phyloP scores from a whole-genome alignment of 2,113 vertebrate species.

The Illadopsis cleaveri region DNA sequence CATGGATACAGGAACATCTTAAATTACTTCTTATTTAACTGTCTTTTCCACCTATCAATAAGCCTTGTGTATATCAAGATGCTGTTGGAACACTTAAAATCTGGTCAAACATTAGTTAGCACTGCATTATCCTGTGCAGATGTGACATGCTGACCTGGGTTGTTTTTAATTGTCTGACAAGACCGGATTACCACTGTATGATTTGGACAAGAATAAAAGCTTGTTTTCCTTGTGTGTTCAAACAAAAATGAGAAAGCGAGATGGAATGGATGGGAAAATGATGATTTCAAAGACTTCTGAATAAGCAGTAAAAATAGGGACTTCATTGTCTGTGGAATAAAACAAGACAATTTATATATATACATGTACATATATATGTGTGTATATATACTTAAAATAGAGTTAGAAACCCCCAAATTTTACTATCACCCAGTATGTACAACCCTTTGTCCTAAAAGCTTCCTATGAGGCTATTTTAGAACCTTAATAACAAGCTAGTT shows the following conservation, averaged over 20 bases:
- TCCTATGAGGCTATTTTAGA: background rate
- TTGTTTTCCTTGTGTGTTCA: background rate
- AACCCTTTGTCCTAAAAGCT: background rate
- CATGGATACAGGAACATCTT: background rate
- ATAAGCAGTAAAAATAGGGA: background rate
- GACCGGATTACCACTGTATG: background rate
- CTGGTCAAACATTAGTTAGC: background rate
- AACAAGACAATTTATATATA: background rate
- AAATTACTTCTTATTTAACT: background rate
- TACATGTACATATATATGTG: accelerated
- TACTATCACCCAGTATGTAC: background rate
- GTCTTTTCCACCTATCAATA: background rate
- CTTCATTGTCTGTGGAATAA: background rate
- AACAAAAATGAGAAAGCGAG: background rate
- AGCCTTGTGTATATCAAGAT: background rate
- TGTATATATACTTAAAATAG: accelerated
- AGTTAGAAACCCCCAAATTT: background rate
- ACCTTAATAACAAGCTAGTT: background rate
- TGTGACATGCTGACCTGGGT: background rate
- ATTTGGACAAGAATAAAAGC: conserved; percentile 1
- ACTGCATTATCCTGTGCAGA: background rate
- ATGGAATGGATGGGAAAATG: background rate
- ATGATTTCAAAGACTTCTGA: background rate
- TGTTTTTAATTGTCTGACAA: background rate
- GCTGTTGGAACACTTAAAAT: background rate